phyloP scores from a whole-genome alignment of 1,140 invertebrate genomes.

The Pseudomyrmex dendroicus region DNA sequence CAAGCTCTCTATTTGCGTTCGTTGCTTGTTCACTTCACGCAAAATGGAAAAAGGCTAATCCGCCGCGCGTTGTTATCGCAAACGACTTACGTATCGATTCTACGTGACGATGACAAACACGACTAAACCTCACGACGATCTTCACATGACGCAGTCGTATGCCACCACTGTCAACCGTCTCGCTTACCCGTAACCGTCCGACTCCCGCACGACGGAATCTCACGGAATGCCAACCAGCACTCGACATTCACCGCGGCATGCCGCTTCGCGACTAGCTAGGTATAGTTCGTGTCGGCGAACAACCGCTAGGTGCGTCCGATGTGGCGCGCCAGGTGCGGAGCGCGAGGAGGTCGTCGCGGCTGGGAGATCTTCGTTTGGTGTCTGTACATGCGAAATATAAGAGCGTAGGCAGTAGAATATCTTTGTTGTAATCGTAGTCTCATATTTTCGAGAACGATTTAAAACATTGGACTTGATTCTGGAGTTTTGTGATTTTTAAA shows the following conservation, averaged over 20 bases:
- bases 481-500: neutral
- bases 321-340: constrained; percentile 36
- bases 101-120: constrained; percentile 6
- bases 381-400: neutral
- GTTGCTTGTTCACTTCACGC: neutral
- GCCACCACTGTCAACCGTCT: constrained; percentile 8
- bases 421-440: neutral
- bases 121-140: neutral
- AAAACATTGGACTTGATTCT: neutral
- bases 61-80: neutral
- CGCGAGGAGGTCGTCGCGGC: neutral
- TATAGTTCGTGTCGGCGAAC: constrained; percentile 56
- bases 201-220: constrained; percentile 20
- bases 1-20: constrained; percentile 4
- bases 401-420: neutral
- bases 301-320: constrained; percentile 68
- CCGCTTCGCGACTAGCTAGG: constrained; percentile 35
- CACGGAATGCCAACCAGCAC: neutral
- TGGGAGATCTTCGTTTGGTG: too few relatives aligned
- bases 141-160: constrained; percentile 52
- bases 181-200: neutral
- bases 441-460: neutral
- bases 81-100: neutral
- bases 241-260: constrained; percentile 8
- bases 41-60: too few relatives aligned